Base-by-base conservation (phyloP, 1,140 invertebrate species). In the Lasioglossum albipes region DNA sequence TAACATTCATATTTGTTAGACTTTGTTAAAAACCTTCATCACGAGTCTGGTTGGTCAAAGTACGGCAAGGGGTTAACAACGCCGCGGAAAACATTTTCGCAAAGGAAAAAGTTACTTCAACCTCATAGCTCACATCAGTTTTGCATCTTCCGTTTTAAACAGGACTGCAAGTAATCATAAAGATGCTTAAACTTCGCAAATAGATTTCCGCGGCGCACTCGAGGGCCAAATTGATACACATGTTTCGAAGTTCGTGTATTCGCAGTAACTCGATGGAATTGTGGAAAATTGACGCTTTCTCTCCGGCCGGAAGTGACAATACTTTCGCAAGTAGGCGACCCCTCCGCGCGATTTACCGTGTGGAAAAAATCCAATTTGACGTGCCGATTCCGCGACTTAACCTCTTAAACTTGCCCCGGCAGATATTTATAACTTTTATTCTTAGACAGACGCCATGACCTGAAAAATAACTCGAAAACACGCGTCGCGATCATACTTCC, bases 331-430 rank as follows among this genome's bases (percentile, higher is more conserved):
- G 59, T 54, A 57, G n/a, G 59, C 59, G 82, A 64, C 77, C 83
- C 75, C 82, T 70, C 75, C 66, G 74, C 45, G 62, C 66, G 84
- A 86, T 65, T 69, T 66, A 57, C 86, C 68, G 54, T 76, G 82
- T 75, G 83, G 82, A 87, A 87, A 87, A 87, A 84, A 87, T 87
- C 79, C 86, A 87, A 87, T 87, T 84, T 84, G 83, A 84, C 84
- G 78, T 79, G 82, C 79, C 79, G 86, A 87, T 87, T 84, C 80
- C 79, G 72, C 42, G 75, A 73, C 79, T 87, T 87, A 87, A 82
- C 84, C 79, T 67, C 65, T 87, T 82, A 78, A 82, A 86, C 85
- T 68, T 84, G 85, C 70, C 59, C 82, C 79, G 45, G 62, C 79
- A 75, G 78, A 82, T 86, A 83, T 87, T 87, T 52, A 59, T 79